Evolutionary conservation across 2,888 invertebrate species (phyloP), one percentile per base, ranked within the genome.

Genomic region (Melanostoma mellinum): DNA sequence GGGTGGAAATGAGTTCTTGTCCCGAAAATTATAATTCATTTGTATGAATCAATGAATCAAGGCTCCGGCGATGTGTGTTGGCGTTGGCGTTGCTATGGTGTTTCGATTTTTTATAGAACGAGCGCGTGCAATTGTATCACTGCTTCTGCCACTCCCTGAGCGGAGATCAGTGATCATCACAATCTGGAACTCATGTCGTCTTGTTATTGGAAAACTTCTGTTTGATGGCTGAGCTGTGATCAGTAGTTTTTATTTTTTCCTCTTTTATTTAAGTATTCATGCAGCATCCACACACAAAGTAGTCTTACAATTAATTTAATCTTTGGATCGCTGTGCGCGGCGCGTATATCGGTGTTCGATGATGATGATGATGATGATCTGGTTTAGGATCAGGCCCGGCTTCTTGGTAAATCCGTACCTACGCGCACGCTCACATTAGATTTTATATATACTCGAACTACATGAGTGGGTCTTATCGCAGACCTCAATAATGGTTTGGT

Each of bases 221-320:
- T 82, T 82, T 82, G 82, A 82, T 78, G 68, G 69, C 69, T 78
- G 58, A 4, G 30, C 32, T 56, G 30, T 30, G 58, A 46, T 4
- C 40, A 63, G 68, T 69, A 82, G 77, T 82, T 73, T 77, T 77
- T 78, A 63, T 78, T 78, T 20, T 20, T 20, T 20, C 1, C 1
- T 1, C 0, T 20, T 20, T 20, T 20, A 20, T 20, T 20, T 20
- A 20, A 20, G 20, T 20, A 20, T 20, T 20, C 20, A 20, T 20
- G 1, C 20, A 20, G 20, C 20, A 20, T 78, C 78, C 82, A 77
- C 61, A 82, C 68, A 78, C 78, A 78, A 82, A 73, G 73, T 78
- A 78, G 82, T 82, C 78, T 74, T 82, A 82, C 82, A 78, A 82
- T 82, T 82, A 82, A 82, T 82, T 82, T 82, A 74, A 82, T 82